These are phyloP conservation scores for Chrosomus eos DNA, from an alignment of 2,797 vertebrate species.

Conservation along the genomic window DNA sequence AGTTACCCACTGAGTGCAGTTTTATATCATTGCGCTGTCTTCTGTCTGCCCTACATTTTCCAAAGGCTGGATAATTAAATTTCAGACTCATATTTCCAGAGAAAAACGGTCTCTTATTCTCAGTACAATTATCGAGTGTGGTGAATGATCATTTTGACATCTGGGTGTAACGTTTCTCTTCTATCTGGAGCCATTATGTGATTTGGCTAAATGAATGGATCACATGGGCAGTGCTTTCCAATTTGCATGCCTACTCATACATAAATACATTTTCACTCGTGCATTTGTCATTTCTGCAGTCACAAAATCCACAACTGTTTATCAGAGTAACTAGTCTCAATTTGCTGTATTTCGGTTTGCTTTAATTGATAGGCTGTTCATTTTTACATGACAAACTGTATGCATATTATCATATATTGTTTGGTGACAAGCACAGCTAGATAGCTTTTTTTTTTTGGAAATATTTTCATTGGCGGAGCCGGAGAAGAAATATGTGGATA, in stretches of 20 bases:
- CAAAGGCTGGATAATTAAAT: slow-evolving; percentile 80
- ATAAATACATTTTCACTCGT: slow-evolving; percentile 22
- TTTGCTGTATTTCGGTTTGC: background rate
- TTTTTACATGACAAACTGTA: background rate
- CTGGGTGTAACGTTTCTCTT: slow-evolving; percentile 77
- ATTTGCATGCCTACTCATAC: slow-evolving; percentile 32
- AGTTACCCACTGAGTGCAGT: slow-evolving; percentile 73
- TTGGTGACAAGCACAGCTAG: background rate
- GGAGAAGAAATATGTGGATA: background rate
- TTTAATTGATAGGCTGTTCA: background rate
- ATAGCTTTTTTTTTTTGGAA: background rate
- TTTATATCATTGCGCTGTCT: slow-evolving; percentile 67
- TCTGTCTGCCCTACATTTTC: slow-evolving; percentile 74
- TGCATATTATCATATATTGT: background rate
- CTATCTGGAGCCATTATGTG: slow-evolving; percentile 77
- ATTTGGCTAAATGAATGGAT: slow-evolving; percentile 69
- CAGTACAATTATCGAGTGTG: slow-evolving; percentile 75
- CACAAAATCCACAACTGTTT: background rate
- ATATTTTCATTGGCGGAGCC: background rate
- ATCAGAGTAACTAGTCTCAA: background rate
- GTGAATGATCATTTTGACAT: slow-evolving; percentile 74
- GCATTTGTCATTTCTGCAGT: slow-evolving; percentile 28
- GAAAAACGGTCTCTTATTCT: slow-evolving; percentile 74
- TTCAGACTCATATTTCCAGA: slow-evolving; percentile 77
- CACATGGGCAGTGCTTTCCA: slow-evolving; percentile 57